Evolutionary conservation across 2,888 invertebrate species (phyloP), one percentile per base, ranked within the genome.

Genomic region (Mythimna ferrago): DNA sequence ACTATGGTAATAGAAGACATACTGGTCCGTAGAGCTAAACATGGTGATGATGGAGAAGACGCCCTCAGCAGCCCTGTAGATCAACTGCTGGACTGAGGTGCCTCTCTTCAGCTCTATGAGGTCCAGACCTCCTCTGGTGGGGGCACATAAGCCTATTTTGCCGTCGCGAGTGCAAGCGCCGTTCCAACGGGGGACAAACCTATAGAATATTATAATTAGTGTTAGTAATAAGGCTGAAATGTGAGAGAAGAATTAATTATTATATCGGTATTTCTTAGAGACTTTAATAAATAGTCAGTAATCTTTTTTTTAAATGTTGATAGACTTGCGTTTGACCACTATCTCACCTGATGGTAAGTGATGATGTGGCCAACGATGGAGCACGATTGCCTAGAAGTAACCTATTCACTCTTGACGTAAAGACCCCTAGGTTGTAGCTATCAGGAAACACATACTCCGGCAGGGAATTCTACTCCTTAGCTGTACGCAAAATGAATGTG

Each of bases 1-100:
- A 84, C 99, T 98, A 91, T 99, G 99, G 89, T 99, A 99, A 91
- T 99, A 99, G 66, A 99, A 97, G 3, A 99, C 99, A 88, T 99
- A 99, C 88, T 99, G 98, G 87, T 99, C 99, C 3, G 98, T 99
- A 81, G 98, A 98, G 74, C 99, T 99, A 93, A 99, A 99, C 96
- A 98, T 97, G 76, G 99, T 98, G 82, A 99, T 99, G 32, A 99
- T 99, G 3, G 98, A 99, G 93, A 99, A 99, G 0, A 99, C 99
- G 0, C 99, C 99, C 92, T 99, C 99, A 0, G 99, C 99, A 0
- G 99, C 98, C 91, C 98, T 97, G 9, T 99, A 99, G 81, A 99
- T 99, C 82, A 99, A 98, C 0, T 98, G 99, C 92, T 98, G 98
- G 0, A 99, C 97, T 0, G 98, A 98, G 64, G 98, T 97, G 0